Base-by-base conservation (phyloP, 2,888 invertebrate species). In the Synanthedon tipuliformis region DNA sequence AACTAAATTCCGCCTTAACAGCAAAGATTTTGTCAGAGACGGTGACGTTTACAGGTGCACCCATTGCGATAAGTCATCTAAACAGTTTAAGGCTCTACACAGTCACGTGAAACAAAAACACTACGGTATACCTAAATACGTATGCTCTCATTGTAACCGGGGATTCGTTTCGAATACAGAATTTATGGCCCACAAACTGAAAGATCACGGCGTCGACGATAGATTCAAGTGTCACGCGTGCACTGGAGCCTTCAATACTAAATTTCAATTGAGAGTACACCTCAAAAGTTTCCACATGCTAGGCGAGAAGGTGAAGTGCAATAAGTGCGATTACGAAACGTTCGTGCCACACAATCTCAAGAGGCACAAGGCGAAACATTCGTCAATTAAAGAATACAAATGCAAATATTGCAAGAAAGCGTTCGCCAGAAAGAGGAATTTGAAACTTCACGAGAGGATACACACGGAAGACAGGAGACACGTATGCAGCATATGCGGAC, bases 341-440 rank as follows among this genome's bases (percentile, higher is more conserved):
- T 81, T 76, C 41, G 77, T 75, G 48, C 64, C 69, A 40, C 70
- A 70, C 40, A 62, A 68, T 40, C 57, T 83, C 63, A 73, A 76
- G 53, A 85, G 76, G 48, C 84, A 85, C 12, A 78, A 75, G 55
- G 71, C 74, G n/a, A 78, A 72, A 27, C 88, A 88, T 51, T 81
- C 73, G 51, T 75, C 79, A 0, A 77, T 73, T 0, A 88, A 81
- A 54, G 79, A 86, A 15, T 71, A 73, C 52, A 78, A 83, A 13
- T 89, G 89, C 55, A 67, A 65, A 53, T 83, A 73, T 52, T 89
- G 89, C 58, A 71, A 65, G 55, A 88, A 89, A 56, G 69, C 81
- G 1, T 88, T 89, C 53, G 41, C 77, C 15, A 75, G 86, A 58
- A 80, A 72, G 56, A 64, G 75, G 0, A 81, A 75, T 0, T 52